These are phyloP conservation scores for Saccostrea cuccullata DNA, from an alignment of 1,140 invertebrate species.

Conservation along the genomic window DNA sequence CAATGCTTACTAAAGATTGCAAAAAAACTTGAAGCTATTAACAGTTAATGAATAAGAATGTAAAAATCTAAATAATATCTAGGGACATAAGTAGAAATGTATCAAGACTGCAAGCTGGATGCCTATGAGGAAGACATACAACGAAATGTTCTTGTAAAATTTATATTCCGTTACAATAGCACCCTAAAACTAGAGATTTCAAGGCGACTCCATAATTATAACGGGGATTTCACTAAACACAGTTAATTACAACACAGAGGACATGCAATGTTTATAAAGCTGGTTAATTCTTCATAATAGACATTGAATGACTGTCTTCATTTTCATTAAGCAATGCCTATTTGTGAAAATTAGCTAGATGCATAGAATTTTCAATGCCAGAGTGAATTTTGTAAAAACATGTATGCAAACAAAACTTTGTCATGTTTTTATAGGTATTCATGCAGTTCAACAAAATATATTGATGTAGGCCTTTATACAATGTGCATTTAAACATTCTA, in stretches of 20 bases:
- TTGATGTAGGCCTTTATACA: not conserved
- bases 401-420: not conserved
- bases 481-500: not conserved
- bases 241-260: not conserved
- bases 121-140: conserved; percentile 25
- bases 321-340: too few species aligned
- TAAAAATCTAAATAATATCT: not conserved
- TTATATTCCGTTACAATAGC: conserved; percentile 33
- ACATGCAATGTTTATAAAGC: not conserved
- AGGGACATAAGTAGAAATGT: not conserved
- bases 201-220: conserved; percentile 16
- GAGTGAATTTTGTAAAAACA: not conserved
- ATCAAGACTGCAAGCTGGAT: conserved; percentile 20
- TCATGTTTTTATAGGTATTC: too few species aligned
- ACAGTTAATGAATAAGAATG: not conserved
- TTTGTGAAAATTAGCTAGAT: too few species aligned
- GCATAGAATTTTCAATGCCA: not conserved
- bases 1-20: not conserved
- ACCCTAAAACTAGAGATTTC: conserved; percentile 2
- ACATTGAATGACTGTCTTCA: too few species aligned
- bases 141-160: not conserved
- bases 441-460: not conserved
- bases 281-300: not conserved
- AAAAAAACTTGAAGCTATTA: not conserved
- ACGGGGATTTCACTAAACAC: not conserved